These are phyloP conservation scores for Vulpes lagopus DNA, from an alignment of 2,113 vertebrate genomes.

Conservation along the genomic window DNA sequence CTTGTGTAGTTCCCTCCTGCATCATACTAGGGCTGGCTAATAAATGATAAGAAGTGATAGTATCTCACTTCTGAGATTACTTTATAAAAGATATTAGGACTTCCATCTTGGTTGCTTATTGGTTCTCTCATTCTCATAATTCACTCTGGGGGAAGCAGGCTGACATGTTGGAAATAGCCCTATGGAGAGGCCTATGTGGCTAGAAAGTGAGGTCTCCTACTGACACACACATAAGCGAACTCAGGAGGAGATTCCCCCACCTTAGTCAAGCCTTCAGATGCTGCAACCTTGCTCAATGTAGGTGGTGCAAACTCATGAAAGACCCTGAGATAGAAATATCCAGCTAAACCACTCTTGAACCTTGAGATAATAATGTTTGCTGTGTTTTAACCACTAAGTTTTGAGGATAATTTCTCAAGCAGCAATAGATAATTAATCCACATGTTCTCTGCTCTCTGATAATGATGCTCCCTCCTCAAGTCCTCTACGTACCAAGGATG, in stretches of 20 bases:
- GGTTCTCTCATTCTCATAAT: neutral
- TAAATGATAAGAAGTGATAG: neutral
- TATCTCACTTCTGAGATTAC: neutral
- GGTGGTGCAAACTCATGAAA: neutral
- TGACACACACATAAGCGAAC: neutral
- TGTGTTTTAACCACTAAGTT: neutral
- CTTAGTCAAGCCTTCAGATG: neutral
- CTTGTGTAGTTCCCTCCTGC: neutral
- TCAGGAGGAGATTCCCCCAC: neutral
- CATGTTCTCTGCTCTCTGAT: neutral
- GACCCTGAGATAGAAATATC: neutral
- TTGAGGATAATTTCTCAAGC: neutral
- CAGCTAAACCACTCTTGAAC: neutral
- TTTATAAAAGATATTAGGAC: neutral
- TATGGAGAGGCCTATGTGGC: neutral
- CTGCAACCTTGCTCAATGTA: neutral
- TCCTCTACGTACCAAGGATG: neutral
- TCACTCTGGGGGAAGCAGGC: neutral
- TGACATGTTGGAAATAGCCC: neutral
- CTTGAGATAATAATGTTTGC: neutral
- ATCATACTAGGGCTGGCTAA: neutral
- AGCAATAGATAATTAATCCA: neutral
- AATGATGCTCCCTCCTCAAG: neutral
- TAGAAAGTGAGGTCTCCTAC: neutral
- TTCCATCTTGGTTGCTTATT: neutral